Conservation (phyloP, 2,797 vertebrate genomes). For the Gymnocypris eckloni region DNA sequence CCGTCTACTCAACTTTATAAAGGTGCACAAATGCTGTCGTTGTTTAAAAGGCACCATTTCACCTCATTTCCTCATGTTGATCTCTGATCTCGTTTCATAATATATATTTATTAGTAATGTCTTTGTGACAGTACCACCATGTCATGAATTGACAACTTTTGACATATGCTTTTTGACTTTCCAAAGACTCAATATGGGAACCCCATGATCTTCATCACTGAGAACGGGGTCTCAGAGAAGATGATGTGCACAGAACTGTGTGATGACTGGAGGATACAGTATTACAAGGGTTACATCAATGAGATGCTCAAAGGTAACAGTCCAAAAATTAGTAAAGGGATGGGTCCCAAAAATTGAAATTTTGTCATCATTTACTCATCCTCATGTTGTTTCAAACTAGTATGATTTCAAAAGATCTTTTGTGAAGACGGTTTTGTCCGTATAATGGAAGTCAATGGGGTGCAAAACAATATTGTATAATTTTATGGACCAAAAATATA, state of each 20-base stretch:
- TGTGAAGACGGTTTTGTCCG: neutral
- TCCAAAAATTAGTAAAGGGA: neutral
- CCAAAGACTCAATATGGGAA: conserved; percentile 90
- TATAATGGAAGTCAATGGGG: neutral
- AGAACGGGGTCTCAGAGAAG: conserved; percentile 92
- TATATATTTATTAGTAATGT: neutral
- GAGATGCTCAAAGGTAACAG: conserved; percentile 85
- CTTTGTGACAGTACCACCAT: neutral
- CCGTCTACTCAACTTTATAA: conserved; percentile 91
- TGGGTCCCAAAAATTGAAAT: neutral
- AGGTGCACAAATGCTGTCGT: conserved; percentile 75
- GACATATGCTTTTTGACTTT: neutral
- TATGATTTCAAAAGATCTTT: neutral
- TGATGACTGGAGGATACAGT: conserved; percentile 92
- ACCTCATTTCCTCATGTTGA: neutral
- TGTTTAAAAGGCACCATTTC: neutral
- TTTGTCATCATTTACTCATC: neutral
- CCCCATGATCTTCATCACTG: conserved; percentile 89
- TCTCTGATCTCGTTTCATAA: neutral
- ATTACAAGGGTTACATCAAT: conserved; percentile 90
- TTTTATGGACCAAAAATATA: neutral
- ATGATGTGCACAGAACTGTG: conserved; percentile 85
- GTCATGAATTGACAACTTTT: neutral
- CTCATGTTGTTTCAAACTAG: neutral
- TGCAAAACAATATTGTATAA: neutral